A percentile compares a stretch with the other conserved stretches of the same genome.
phyloP scores from a whole-genome alignment of 2,888 invertebrate species.

The Sphaerophoria rueppellii region DNA sequence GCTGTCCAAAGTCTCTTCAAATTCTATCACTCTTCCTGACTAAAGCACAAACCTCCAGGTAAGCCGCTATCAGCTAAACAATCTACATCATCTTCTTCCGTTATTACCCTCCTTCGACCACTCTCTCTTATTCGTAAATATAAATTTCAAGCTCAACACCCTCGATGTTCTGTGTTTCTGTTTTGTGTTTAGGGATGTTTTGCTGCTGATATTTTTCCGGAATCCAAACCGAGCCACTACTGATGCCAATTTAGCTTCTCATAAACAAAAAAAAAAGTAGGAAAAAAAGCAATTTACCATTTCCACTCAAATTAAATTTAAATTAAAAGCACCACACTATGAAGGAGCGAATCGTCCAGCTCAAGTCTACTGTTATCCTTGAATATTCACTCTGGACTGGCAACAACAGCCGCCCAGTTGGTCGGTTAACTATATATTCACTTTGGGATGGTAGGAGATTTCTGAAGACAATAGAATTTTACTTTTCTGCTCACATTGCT shows the following conservation, averaged over 20 bases:
- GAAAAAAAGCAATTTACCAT: slow-evolving; percentile 56
- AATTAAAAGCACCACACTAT: slow-evolving; percentile 63
- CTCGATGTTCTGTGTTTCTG: neutral
- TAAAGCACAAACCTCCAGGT: slow-evolving; percentile 6
- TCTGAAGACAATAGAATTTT: slow-evolving; percentile 31
- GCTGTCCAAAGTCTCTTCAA: slow-evolving; percentile 51
- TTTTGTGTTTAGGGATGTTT: neutral
- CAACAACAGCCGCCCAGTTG: neutral
- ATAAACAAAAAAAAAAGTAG: slow-evolving; percentile 39
- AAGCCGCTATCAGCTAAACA: slow-evolving; percentile 26
- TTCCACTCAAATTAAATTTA: slow-evolving; percentile 68
- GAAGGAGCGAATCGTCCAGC: neutral
- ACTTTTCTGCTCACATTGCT: slow-evolving; percentile 23
- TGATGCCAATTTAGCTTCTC: slow-evolving; percentile 23
- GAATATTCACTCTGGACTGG: neutral
- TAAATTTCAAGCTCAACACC: slow-evolving; percentile 19
- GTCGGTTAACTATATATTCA: slow-evolving; percentile 1
- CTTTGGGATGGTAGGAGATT: neutral
- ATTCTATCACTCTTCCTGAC: slow-evolving; percentile 31
- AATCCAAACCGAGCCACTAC: neutral
- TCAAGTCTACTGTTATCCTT: neutral
- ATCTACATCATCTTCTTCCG: slow-evolving; percentile 25
- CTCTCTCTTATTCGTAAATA: slow-evolving; percentile 13
- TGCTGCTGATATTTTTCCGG: slow-evolving; percentile 20
- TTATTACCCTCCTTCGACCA: neutral